Percentiles rank a stretch among this genome's conserved stretches.
Conservation (phyloP, 2,113 vertebrate species). For the Sylvilagus bachmani region DNA sequence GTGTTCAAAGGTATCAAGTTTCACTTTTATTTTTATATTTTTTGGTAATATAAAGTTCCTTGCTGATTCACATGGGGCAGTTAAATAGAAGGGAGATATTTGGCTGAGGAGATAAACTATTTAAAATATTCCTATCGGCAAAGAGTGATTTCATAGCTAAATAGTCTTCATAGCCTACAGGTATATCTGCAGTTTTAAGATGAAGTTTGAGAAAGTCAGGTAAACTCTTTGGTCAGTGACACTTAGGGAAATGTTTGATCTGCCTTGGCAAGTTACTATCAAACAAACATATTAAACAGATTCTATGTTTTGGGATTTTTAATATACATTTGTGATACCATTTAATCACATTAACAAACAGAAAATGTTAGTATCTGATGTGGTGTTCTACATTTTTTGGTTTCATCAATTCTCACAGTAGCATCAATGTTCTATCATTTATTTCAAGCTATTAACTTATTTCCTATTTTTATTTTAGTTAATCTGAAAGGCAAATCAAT, state of each 20-base stretch:
- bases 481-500: no score
- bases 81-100: background rate
- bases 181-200: background rate
- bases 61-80: background rate
- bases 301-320: background rate
- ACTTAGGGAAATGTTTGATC: background rate
- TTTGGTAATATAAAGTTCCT: background rate
- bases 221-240: background rate
- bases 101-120: background rate
- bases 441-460: background rate
- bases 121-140: background rate
- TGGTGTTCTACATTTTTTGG: rapidly evolving
- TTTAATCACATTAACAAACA: background rate
- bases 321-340: background rate
- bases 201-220: background rate
- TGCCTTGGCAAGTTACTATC: background rate
- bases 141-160: background rate
- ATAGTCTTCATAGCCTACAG: rapidly evolving
- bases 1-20: background rate
- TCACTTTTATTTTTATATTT: background rate
- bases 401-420: background rate
- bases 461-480: background rate
- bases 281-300: background rate
- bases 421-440: background rate
- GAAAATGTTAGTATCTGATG: background rate